Percentiles rank a stretch among this genome's conserved stretches.
Evolutionary conservation across 2,113 vertebrate species (phyloP).

Genomic region (Salminus brasiliensis): DNA sequence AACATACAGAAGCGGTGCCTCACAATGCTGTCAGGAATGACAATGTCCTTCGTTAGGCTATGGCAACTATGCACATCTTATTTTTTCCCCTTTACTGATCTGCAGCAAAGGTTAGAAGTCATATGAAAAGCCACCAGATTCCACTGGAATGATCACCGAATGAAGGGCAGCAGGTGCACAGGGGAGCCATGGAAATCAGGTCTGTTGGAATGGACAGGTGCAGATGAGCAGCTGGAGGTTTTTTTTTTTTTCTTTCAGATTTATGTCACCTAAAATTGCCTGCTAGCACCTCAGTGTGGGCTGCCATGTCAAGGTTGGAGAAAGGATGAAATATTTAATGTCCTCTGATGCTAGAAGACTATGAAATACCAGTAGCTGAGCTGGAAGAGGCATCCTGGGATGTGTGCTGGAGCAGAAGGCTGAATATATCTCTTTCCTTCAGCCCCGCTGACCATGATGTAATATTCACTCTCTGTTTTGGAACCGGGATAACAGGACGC

Average conservation of each 20-base stretch:
- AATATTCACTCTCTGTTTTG: constrained; percentile 20
- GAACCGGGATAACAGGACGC: constrained; percentile 17
- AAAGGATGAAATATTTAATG: constrained; percentile 40
- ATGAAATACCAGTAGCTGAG: constrained; percentile 29
- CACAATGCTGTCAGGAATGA: background rate
- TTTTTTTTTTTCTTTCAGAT: constrained; percentile 37
- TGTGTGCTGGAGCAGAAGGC: constrained; percentile 17
- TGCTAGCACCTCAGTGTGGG: constrained; percentile 18
- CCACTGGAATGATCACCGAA: background rate
- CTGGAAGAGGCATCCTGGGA: constrained; percentile 21
- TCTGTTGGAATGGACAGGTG: constrained; percentile 30
- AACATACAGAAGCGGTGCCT: background rate
- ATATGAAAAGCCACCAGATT: background rate
- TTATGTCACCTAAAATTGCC: constrained; percentile 51
- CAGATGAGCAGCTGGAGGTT: constrained; percentile 46
- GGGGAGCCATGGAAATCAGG: constrained; percentile 37
- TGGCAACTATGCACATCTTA: background rate
- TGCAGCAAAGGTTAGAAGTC: background rate
- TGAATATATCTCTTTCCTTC: constrained; percentile 17
- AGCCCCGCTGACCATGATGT: constrained; percentile 10
- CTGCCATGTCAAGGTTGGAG: constrained; percentile 28
- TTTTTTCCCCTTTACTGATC: background rate
- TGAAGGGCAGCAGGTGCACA: constrained; percentile 42
- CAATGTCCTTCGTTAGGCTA: background rate
- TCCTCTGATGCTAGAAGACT: constrained; percentile 23